Conservation (phyloP, 2,797 vertebrate species). For the Hephaestus fuliginosus region DNA sequence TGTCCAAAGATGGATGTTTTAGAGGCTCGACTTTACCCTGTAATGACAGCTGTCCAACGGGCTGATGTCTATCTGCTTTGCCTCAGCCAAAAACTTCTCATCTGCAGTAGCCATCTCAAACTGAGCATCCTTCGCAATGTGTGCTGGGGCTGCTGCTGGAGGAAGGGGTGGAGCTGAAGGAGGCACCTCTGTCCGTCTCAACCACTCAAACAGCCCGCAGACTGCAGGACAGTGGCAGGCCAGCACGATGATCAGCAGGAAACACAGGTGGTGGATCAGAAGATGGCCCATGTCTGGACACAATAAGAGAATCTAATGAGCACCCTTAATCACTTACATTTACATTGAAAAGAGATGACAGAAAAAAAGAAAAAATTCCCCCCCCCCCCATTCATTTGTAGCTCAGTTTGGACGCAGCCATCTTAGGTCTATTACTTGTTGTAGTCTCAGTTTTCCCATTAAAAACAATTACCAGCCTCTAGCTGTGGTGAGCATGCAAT, state of each 20-base stretch:
- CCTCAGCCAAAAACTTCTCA: constrained; percentile 82
- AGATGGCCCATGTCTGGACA: constrained; percentile 64
- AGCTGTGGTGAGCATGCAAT: background rate
- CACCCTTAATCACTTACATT: too few species aligned
- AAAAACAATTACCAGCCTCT: background rate
- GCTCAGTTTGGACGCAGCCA: too few species aligned
- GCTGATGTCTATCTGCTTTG: constrained; percentile 75
- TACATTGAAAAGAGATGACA: too few species aligned
- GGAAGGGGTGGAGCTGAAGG: constrained; percentile 28
- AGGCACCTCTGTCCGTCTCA: constrained; percentile 57
- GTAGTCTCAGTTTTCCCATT: too few species aligned
- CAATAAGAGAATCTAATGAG: background rate
- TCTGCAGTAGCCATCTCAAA: constrained; percentile 83
- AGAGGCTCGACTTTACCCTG: constrained; percentile 57
- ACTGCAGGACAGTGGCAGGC: constrained; percentile 52
- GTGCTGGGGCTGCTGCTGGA: constrained; percentile 31
- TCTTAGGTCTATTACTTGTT: too few species aligned
- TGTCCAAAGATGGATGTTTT: background rate
- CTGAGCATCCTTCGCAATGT: constrained; percentile 63
- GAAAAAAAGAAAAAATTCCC: too few species aligned
- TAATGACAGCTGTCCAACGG: constrained; percentile 79
- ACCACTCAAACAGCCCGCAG: constrained; percentile 84
- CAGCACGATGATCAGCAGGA: constrained; percentile 66
- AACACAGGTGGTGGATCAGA: background rate
- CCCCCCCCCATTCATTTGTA: too few species aligned